Evolutionary conservation across 2,113 vertebrate species (phyloP).

Genomic region (Bungarus multicinctus): DNA sequence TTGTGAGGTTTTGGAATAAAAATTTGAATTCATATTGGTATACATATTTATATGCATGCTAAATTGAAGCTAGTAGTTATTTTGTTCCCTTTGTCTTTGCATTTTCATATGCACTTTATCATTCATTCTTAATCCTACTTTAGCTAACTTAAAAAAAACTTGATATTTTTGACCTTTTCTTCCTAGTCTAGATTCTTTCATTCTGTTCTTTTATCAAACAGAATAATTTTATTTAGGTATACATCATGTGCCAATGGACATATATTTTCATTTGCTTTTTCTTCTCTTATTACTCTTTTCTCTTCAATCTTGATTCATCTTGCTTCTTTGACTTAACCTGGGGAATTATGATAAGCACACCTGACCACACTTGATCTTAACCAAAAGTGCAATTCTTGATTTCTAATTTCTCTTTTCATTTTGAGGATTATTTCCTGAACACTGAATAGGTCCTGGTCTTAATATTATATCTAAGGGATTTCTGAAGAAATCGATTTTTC

Average conservation of each 20-base stretch:
- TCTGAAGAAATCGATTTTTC: slow-evolving; percentile 67
- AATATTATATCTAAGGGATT: slow-evolving; percentile 35
- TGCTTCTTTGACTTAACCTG: background rate
- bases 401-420: background rate
- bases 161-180: background rate
- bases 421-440: background rate
- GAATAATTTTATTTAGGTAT: background rate
- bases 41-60: background rate
- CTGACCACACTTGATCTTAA: background rate
- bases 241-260: background rate
- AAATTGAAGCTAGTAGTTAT: background rate
- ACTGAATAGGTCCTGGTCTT: slow-evolving; percentile 25
- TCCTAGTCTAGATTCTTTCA: background rate
- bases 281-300: slow-evolving; percentile 4
- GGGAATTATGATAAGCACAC: background rate
- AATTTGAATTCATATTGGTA: background rate
- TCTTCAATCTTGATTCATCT: background rate
- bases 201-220: background rate
- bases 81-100: background rate
- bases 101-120: background rate
- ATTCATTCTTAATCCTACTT: background rate
- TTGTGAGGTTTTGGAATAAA: background rate
- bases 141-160: background rate
- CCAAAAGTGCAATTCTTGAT: rapidly evolving
- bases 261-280: background rate